Evolutionary conservation across 2,797 vertebrate genomes (phyloP), one percentile per base, ranked within the genome.

Genomic region (Mus spretus): DNA sequence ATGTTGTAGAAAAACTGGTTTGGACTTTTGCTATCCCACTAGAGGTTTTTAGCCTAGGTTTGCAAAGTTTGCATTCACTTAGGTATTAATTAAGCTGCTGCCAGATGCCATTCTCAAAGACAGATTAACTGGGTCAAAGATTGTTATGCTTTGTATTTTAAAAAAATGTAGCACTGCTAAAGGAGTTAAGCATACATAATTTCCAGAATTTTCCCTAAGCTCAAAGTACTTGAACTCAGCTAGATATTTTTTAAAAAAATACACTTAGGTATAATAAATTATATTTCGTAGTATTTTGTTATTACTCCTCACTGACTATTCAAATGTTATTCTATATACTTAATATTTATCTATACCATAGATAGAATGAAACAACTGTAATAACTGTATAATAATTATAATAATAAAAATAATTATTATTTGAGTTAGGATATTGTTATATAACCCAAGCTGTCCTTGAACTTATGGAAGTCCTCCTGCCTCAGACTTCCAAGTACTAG

Each of bases 21-120:
- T 92, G 75, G 22, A 90, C 75, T 82, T 95, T 78, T 65, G 77
- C 44, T 94, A n/a, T 79, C 55, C 67, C 72, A 13, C 34, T 44
- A 37, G 74, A 89, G 90, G 40, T 5, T 31, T 96, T 80, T 87
- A 50, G 80, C 47, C 55, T 94, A 82, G 75, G 75, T 89, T 84
- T 91, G 93, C 95, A 96, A 91, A 81, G 84, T 72, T 57, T 31
- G 75, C 80, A 79, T 93, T 81, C 9, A 72, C 50, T 17, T 87
- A 65, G 89, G 37, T 95, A 95, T 92, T 96, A 92, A 95, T 95
- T 95, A 97, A 97, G 17, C 75, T 31, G 53, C 40, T n/a, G 20
- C 50, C 78, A 40, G 34, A 24, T 79, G 20, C 85, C 37, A 28
- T 87, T 87, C 85, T 94, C 47, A 90, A 22, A 74, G 37, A 86